A percentile compares a stretch with the other conserved stretches of the same genome.
Conservation (phyloP, 92 coral and sea anemone genomes). For the Phenganax marumi region DNA sequence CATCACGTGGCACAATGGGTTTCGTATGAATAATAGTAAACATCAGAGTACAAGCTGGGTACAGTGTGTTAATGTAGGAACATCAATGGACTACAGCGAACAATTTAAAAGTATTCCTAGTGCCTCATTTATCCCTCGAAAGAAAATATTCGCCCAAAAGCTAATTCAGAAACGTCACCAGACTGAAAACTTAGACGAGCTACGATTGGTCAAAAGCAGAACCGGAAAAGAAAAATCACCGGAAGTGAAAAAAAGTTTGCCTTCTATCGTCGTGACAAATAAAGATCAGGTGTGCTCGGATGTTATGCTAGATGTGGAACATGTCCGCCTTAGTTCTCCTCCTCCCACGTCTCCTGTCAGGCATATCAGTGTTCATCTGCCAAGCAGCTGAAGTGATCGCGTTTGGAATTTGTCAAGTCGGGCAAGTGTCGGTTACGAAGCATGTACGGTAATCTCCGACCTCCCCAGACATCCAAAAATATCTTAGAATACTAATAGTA, state of each 20-base stretch:
- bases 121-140: constrained; percentile 20
- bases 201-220: background rate
- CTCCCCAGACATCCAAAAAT: too few species aligned
- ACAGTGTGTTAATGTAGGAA: constrained; percentile 9
- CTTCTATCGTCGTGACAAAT: constrained; percentile 23
- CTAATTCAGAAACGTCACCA: background rate
- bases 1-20: constrained; percentile 7
- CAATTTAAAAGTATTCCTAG: background rate
- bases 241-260: background rate
- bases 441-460: background rate
- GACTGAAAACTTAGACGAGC: constrained; percentile 25
- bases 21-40: background rate
- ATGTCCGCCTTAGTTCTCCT: constrained; percentile 41
- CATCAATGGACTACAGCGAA: background rate
- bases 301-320: constrained; percentile 23
- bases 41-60: background rate
- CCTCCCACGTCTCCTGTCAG: constrained; percentile 41
- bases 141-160: constrained; percentile 14
- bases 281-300: background rate
- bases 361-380: constrained; percentile 33
- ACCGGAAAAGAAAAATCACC: background rate
- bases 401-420: background rate
- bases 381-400: background rate
- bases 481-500: too few species aligned
- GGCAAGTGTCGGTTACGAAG: constrained; percentile 26